Base-by-base conservation (phyloP, 2,797 vertebrate species). In the Acestrorhynchus altus region DNA sequence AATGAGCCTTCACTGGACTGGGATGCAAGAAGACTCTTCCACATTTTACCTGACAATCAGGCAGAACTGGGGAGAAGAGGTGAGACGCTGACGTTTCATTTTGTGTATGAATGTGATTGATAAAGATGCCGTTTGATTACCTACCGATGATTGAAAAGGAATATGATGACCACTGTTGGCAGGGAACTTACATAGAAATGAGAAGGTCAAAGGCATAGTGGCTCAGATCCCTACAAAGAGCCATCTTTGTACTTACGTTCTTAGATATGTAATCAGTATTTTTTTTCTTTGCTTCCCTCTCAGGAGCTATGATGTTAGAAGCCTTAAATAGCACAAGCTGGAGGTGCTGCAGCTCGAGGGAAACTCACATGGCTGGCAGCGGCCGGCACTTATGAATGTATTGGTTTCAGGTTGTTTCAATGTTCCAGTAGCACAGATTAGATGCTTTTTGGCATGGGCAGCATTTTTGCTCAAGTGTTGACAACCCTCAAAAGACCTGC, bases 31-130 rank as follows among this genome's bases (percentile, higher is more conserved):
- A 59, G 18, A 42, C 54, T 42, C 24, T 26, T 60, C 8, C 46
- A 39, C 12, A 35, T 54, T 74, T 51, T 26, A 12, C 4, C 9
- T 74, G 56, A 69, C 65, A 79, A 72, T 67, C 60, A 59, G 59
- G 13, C 44, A 24, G 52, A 61, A 63, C 71, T 49, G 24, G 46
- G 16, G 26, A 28, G 44, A 10, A 13, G 71, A 74, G 35, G 49
- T 61, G 56, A 47, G 72, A 52, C 47, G 8, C 51, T 31, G 10
- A 66, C 31, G 52, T 72, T 26, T 54, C 22, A 61, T 63, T 9
- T 8, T 61, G 24, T 68, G 24, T 74, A 52, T 49, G 70, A 56
- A 22, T 47, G 64, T 67, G 44, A 67, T 47, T 67, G 65, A 67
- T 49, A 24, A 67, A 16, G 65, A 67, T 67, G 65, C 24, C 64